Conservation (phyloP, 2,113 vertebrate species). For the Paratilapia polleni region DNA sequence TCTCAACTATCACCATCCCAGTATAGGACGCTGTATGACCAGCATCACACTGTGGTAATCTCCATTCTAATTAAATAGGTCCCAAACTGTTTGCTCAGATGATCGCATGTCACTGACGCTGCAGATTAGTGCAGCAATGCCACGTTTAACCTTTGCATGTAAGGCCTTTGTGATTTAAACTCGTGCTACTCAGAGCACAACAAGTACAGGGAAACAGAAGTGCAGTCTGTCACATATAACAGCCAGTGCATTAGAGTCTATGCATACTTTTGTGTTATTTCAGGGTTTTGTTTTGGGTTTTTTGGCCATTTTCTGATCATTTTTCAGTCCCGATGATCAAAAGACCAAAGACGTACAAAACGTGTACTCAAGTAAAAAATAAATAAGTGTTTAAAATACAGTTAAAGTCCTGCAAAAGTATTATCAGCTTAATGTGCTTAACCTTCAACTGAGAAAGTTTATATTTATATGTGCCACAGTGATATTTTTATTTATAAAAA, state of each 20-base stretch:
- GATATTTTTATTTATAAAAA: no score
- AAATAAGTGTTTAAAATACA: background rate
- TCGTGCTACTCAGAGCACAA: background rate
- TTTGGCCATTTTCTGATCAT: background rate
- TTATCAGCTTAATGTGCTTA: background rate
- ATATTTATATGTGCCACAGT: no score
- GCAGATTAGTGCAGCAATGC: slow-evolving; percentile 27
- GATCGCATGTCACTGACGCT: slow-evolving; percentile 42
- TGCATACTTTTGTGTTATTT: background rate
- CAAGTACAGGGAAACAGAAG: background rate
- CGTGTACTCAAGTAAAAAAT: no score
- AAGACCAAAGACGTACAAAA: no score
- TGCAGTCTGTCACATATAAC: background rate
- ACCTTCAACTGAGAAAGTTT: background rate
- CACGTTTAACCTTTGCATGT: slow-evolving; percentile 54
- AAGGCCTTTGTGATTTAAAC: slow-evolving; percentile 45
- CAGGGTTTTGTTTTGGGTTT: background rate
- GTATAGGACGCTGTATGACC: background rate
- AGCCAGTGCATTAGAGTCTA: no score
- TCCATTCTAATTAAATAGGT: slow-evolving; percentile 53
- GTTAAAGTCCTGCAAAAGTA: background rate
- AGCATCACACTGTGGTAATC: slow-evolving; percentile 20
- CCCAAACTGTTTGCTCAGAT: slow-evolving; percentile 44
- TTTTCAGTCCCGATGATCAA: background rate
- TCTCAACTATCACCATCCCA: slow-evolving; percentile 14